Percentiles rank a stretch among this genome's conserved stretches.
phyloP scores from a whole-genome alignment of 2,113 vertebrate species.

The Tragelaphus imberbis region DNA sequence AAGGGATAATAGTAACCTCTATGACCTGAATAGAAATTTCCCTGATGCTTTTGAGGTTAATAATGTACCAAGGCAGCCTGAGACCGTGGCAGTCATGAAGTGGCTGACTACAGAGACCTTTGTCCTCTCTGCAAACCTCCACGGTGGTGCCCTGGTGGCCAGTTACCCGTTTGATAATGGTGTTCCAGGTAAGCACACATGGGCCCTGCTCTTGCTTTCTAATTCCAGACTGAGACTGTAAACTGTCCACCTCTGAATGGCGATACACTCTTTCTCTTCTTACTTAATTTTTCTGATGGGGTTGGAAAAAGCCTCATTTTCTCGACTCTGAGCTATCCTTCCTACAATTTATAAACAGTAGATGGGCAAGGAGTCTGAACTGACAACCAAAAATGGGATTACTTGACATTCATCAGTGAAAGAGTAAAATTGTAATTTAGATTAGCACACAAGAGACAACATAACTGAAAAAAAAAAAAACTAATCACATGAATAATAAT shows the following conservation, averaged over 20 bases:
- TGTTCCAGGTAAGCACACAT: slow-evolving; percentile 80
- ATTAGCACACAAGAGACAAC: background rate
- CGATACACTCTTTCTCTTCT: background rate
- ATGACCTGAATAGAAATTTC: slow-evolving; percentile 96
- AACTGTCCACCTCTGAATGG: background rate
- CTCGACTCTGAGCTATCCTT: background rate
- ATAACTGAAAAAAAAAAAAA: background rate
- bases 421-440: background rate
- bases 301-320: background rate
- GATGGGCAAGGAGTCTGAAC: background rate
- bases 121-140: slow-evolving; percentile 95
- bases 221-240: no score
- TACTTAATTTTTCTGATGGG: background rate
- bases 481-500: background rate
- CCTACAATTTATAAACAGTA: background rate
- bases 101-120: slow-evolving; percentile 91
- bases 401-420: background rate
- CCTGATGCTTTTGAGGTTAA: slow-evolving; percentile 85
- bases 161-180: slow-evolving; percentile 96
- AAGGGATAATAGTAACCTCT: slow-evolving; percentile 87
- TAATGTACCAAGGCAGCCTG: slow-evolving; percentile 78
- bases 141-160: slow-evolving; percentile 93
- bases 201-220: background rate
- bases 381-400: background rate
- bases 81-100: slow-evolving; percentile 89